Evolutionary conservation across 2,888 invertebrate species (phyloP).

Genomic region (Hipparchia sbordonii): DNA sequence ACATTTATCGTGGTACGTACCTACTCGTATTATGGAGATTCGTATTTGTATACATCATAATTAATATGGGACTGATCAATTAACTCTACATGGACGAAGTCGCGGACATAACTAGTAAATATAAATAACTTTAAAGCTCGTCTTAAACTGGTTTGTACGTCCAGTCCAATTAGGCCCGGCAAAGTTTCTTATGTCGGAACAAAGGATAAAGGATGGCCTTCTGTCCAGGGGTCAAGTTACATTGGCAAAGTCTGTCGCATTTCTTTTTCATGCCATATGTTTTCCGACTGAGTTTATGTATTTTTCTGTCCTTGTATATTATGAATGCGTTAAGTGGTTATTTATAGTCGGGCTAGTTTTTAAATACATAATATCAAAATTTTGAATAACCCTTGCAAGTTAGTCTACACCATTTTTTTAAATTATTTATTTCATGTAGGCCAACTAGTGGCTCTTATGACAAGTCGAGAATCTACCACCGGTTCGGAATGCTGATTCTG

Average conservation of each 20-base stretch:
- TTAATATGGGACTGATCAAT: background rate
- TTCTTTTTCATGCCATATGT: constrained; percentile 77
- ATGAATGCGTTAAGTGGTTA: constrained; percentile 52
- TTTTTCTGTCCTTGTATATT: constrained; percentile 69
- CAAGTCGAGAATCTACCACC: no score
- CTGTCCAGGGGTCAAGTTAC: constrained; percentile 54
- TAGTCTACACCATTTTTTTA: no score
- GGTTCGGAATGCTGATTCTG: no score
- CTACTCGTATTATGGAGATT: no score
- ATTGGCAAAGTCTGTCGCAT: constrained; percentile 58
- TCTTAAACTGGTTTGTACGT: constrained; percentile 49
- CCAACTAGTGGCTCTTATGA: no score
- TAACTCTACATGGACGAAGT: background rate
- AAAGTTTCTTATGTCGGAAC: constrained; percentile 54
- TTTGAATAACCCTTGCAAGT: no score
- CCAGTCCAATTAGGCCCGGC: constrained; percentile 57
- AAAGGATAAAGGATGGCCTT: constrained; percentile 60
- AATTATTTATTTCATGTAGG: no score
- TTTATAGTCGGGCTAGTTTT: constrained; percentile 40
- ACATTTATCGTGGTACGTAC: no score
- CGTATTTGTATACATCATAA: no score
- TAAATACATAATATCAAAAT: no score
- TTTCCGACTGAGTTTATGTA: constrained; percentile 59
- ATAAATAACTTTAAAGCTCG: constrained; percentile 49
- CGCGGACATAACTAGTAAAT: constrained; percentile 32